Percentiles rank a stretch among this genome's conserved stretches.
Conservation (phyloP, 1,140 invertebrate species). For the Elymnias hypermnestra region DNA sequence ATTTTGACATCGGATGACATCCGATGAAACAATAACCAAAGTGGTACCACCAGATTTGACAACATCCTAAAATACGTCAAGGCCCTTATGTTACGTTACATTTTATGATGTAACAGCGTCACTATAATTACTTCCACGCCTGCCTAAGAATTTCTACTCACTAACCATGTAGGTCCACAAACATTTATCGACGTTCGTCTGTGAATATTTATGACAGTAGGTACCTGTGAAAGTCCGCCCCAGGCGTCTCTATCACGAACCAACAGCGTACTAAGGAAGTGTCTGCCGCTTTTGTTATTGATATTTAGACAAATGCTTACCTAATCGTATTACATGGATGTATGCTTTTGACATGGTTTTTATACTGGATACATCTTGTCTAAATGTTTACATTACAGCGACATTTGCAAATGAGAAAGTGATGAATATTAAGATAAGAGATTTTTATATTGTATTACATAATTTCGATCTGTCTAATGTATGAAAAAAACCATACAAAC, state of each 20-base stretch:
- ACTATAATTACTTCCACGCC: too few species aligned
- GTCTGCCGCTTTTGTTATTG: constrained; percentile 8
- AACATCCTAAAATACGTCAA: too few species aligned
- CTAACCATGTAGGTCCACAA: constrained; percentile 31
- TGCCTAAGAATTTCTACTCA: constrained; percentile 42
- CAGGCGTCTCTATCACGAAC: too few species aligned
- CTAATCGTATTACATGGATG: constrained; percentile 4
- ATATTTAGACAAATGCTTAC: constrained; percentile 2
- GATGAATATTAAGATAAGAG: not conserved
- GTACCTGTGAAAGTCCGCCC: constrained; percentile 40
- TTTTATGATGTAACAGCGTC: too few species aligned
- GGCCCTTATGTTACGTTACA: too few species aligned
- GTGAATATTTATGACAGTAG: constrained; percentile 49
- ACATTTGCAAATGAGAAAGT: not conserved
- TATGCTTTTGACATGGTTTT: constrained; percentile 5
- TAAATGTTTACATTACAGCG: not conserved
- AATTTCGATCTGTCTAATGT: too few species aligned
- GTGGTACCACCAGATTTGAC: too few species aligned
- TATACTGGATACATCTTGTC: not conserved
- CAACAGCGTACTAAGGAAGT: not conserved
- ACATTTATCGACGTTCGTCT: constrained; percentile 24
- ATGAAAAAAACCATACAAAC: too few species aligned
- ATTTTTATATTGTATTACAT: not conserved
- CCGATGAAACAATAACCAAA: too few species aligned
- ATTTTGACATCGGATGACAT: too few species aligned